Conservation (phyloP, 2,113 vertebrate genomes). For the Cygnus buccinator region DNA sequence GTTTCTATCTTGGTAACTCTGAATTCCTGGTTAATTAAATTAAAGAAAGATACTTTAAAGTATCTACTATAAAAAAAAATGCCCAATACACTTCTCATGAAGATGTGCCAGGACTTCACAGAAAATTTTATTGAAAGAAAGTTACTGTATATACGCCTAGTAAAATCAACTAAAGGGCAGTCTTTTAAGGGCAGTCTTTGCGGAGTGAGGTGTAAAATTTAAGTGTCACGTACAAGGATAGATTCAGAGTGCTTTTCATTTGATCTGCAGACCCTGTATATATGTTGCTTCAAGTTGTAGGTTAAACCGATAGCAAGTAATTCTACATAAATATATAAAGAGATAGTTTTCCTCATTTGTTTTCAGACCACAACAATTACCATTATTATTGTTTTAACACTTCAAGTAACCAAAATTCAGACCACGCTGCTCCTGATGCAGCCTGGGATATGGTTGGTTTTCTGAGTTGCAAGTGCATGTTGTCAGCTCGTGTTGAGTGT, state of each 20-base stretch:
- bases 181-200: not conserved
- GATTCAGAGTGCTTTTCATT: not conserved
- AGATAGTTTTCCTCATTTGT: not conserved
- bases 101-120: not conserved
- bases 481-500: no score
- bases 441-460: no score
- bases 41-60: not conserved
- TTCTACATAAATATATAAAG: not conserved
- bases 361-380: not conserved
- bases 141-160: not conserved
- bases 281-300: not conserved
- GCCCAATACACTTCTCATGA: rapidly evolving
- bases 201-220: not conserved
- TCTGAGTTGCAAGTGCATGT: no score
- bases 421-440: no score
- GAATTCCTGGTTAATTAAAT: not conserved
- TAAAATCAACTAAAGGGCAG: not conserved
- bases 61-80: not conserved
- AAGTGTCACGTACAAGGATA: rapidly evolving
- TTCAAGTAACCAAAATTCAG: not conserved
- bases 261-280: not conserved
- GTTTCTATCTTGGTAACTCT: not conserved
- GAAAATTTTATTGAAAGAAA: not conserved
- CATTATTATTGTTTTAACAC: not conserved
- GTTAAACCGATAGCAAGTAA: not conserved